A percentile compares a stretch with the other conserved stretches of the same genome.
Conservation (phyloP, 2,888 invertebrate genomes). For the Automeris io region DNA sequence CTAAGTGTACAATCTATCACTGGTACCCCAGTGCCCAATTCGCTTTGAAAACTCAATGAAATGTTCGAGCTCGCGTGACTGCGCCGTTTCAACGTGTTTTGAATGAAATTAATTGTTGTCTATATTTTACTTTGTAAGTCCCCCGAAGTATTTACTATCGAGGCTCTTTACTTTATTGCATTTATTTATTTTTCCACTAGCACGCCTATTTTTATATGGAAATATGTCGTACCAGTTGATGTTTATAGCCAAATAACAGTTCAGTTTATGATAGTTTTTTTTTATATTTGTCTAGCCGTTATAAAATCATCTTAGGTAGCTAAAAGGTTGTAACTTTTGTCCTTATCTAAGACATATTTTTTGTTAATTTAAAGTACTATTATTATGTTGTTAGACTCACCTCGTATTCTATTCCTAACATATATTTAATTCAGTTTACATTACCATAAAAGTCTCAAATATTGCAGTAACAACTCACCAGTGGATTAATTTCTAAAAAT, state of each 20-base stretch:
- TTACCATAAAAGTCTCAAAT: no score
- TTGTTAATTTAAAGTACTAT: no score
- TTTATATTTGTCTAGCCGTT: no score
- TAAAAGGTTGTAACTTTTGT: no score
- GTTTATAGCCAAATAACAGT: background rate
- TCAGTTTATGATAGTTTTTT: no score
- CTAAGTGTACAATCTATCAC: background rate
- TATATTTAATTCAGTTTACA: no score
- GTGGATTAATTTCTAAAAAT: no score
- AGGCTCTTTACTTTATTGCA: background rate
- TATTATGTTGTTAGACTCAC: no score
- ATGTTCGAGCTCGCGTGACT: constrained; percentile 27
- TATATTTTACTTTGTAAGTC: constrained; percentile 33
- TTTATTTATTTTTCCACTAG: background rate
- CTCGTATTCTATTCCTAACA: no score
- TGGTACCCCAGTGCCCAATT: background rate
- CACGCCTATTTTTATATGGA: background rate
- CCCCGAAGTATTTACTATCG: constrained; percentile 28
- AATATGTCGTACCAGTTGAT: background rate
- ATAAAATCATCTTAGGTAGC: no score
- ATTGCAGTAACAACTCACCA: no score
- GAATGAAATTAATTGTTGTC: constrained; percentile 42
- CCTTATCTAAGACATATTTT: no score
- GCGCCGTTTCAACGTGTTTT: constrained; percentile 29
- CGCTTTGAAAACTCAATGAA: constrained; percentile 8